A percentile compares a stretch with the other conserved stretches of the same genome.
Evolutionary conservation across 2,888 invertebrate species (phyloP).

Genomic region (Ceratothoa steindachneri): DNA sequence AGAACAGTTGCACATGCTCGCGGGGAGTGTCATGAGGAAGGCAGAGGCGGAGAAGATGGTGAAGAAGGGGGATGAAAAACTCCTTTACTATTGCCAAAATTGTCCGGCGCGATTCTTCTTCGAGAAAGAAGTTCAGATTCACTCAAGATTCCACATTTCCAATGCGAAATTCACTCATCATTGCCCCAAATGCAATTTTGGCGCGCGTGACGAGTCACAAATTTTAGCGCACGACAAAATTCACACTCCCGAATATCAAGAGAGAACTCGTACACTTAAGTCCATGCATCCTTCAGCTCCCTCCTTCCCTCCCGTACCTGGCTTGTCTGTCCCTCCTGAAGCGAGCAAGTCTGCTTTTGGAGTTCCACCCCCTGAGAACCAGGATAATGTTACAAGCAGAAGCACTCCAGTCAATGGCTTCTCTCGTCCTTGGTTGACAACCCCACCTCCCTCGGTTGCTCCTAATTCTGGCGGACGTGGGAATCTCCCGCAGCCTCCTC

Average conservation of each 20-base stretch:
- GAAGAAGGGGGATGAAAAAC: conserved; percentile 41
- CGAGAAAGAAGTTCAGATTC: conserved; percentile 68
- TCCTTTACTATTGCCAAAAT: conserved; percentile 67
- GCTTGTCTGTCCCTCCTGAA: conserved; percentile 49
- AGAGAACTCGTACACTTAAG: conserved; percentile 49
- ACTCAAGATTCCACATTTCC: conserved; percentile 65
- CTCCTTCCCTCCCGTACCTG: conserved; percentile 64
- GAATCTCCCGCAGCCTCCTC: conserved; percentile 26
- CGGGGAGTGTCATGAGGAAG: conserved; percentile 22
- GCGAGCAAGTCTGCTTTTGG: background rate
- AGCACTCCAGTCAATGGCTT: conserved; percentile 7
- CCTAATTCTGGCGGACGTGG: background rate
- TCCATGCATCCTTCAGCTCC: conserved; percentile 65
- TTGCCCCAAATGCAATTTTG: conserved; percentile 74
- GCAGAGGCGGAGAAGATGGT: background rate
- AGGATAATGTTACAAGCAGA: background rate
- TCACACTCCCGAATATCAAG: conserved; percentile 72
- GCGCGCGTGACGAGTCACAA: conserved; percentile 66
- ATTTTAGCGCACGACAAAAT: conserved; percentile 67
- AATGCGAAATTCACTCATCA: conserved; percentile 60
- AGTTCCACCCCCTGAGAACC: background rate
- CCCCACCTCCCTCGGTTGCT: conserved; percentile 14
- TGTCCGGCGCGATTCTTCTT: conserved; percentile 80
- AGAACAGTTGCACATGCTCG: conserved; percentile 60
- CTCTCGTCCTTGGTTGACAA: conserved; percentile 14